phyloP scores from a whole-genome alignment of 2,113 vertebrate genomes.

The Bos taurus region DNA sequence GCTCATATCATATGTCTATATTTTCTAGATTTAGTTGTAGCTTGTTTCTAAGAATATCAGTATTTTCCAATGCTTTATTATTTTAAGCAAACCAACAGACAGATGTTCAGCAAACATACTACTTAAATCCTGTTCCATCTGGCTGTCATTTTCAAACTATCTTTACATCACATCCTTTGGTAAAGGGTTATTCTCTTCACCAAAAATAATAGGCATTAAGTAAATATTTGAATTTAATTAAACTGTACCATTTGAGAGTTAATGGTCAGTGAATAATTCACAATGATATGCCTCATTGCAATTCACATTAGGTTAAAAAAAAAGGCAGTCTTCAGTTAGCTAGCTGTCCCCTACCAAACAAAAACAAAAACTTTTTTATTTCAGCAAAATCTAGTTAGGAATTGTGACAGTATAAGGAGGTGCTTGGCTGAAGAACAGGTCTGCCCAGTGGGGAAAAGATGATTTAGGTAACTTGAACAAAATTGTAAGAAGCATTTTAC shows the following conservation, averaged over 20 bases:
- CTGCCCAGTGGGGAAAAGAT: neutral
- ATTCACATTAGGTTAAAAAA: neutral
- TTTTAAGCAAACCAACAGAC: constrained; percentile 7
- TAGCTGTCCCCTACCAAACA: neutral
- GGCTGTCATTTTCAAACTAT: constrained; percentile 16
- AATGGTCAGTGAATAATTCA: constrained; percentile 28
- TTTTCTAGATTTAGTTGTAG: constrained; percentile 33
- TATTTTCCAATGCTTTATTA: constrained; percentile 6
- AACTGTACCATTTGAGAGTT: neutral
- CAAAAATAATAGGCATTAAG: neutral
- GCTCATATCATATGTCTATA: neutral
- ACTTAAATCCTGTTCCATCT: neutral
- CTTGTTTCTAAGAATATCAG: constrained; percentile 9
- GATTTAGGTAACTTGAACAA: neutral
- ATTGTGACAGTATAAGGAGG: neutral
- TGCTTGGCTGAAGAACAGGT: neutral
- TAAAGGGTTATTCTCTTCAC: constrained; percentile 17
- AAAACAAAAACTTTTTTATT: neutral
- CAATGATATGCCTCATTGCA: neutral
- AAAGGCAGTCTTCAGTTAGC: neutral
- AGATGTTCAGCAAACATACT: neutral
- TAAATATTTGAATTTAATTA: neutral
- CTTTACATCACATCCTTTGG: neutral
- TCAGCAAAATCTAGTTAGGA: constrained; percentile 20
- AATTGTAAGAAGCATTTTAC: neutral